These are phyloP conservation scores for Meloidogyne floridensis DNA, from an alignment of 1,140 invertebrate species.

Conservation along the genomic window DNA sequence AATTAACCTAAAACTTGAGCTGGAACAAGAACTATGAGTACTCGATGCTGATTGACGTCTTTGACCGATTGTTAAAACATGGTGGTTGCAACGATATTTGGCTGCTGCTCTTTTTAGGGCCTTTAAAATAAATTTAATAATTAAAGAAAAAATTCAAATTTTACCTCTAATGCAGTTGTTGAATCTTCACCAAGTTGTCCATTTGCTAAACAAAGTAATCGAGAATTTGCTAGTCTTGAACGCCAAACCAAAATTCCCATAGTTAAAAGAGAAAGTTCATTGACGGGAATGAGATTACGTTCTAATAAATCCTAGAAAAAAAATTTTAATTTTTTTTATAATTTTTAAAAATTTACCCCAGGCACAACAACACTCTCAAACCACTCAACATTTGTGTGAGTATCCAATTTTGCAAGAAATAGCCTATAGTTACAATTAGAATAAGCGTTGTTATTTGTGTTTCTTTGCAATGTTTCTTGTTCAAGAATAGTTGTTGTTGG, in stretches of 20 bases:
- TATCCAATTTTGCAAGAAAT: slow-evolving; percentile 56
- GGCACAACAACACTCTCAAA: slow-evolving; percentile 51
- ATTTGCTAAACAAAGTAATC: slow-evolving; percentile 53
- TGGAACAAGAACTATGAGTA: slow-evolving; percentile 34
- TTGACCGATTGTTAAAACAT: slow-evolving; percentile 49
- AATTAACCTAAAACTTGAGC: slow-evolving; percentile 35
- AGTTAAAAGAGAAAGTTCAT: slow-evolving; percentile 56
- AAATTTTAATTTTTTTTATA: background rate
- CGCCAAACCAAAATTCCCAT: slow-evolving; percentile 57
- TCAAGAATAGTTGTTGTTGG: background rate
- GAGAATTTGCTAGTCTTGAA: slow-evolving; percentile 42
- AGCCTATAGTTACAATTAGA: slow-evolving; percentile 36
- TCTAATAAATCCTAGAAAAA: slow-evolving; percentile 32
- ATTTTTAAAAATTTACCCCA: slow-evolving; percentile 28
- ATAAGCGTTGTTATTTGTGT: background rate
- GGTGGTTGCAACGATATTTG: slow-evolving; percentile 58
- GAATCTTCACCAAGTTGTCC: slow-evolving; percentile 38
- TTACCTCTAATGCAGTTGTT: slow-evolving; percentile 40
- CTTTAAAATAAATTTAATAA: background rate
- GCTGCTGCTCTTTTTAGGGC: slow-evolving; percentile 45
- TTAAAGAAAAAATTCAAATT: background rate
- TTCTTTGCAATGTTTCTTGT: background rate
- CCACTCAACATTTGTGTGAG: slow-evolving; percentile 55
- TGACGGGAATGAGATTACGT: slow-evolving; percentile 47
- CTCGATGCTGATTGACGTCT: slow-evolving; percentile 31